phyloP scores from a whole-genome alignment of 2,113 vertebrate species.

The Delphinus delphis region DNA sequence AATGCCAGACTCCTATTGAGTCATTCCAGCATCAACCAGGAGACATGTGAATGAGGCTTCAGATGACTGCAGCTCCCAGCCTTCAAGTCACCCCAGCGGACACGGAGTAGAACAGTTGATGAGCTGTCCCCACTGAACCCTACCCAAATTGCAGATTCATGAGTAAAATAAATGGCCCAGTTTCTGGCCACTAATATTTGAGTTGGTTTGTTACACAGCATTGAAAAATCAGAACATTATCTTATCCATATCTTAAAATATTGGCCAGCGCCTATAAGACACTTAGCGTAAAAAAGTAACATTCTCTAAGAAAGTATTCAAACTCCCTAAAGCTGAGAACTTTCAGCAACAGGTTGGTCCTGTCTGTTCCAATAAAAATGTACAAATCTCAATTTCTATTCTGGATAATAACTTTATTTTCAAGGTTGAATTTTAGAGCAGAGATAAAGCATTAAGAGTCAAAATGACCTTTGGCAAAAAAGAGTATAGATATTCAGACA shows the following conservation, averaged over 20 bases:
- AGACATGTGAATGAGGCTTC: neutral
- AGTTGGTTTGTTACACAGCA: neutral
- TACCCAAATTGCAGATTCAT: neutral
- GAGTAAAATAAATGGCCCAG: neutral
- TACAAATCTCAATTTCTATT: neutral
- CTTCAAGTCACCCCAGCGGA: neutral
- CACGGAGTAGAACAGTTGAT: neutral
- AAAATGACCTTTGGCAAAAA: neutral
- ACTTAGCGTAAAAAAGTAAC: neutral
- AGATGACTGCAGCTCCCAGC: neutral
- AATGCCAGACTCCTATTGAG: neutral
- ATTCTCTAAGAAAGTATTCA: neutral
- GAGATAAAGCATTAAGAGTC: neutral
- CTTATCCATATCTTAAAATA: neutral
- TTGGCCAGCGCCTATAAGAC: neutral
- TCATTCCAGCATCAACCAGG: neutral
- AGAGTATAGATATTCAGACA: neutral
- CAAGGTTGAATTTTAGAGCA: neutral
- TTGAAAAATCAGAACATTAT: neutral
- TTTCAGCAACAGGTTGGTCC: neutral
- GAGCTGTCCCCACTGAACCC: neutral
- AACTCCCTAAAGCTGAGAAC: neutral
- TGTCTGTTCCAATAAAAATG: neutral
- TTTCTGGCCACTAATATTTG: neutral
- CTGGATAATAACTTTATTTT: conserved; percentile 14